Base-by-base conservation (phyloP, 2,113 vertebrate species). In the Sminthopsis crassicaudata region DNA sequence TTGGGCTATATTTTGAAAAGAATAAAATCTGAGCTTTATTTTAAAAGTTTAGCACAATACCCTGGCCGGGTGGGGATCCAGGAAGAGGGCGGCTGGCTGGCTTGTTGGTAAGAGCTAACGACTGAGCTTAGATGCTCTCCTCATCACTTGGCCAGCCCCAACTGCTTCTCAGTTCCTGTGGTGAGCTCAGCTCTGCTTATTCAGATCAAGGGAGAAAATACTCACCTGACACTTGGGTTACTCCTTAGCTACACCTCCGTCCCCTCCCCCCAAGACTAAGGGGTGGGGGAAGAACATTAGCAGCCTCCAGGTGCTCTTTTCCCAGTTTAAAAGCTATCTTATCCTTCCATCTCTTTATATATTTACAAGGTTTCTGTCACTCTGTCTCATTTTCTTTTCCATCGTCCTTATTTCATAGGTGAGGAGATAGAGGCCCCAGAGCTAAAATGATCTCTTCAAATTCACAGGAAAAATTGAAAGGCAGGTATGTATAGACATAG, bases 131-230 rank as follows among this genome's bases (percentile, higher is more conserved):
- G 51, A 24, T 0, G 0, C 42, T 1, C 89, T 93, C 94, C 90
- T 52, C 84, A 0, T 22, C 91, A 54, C 94, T 14, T 51, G 25
- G 93, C 3, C 16, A 25, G 96, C 57, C 94, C 91, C 94, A 95
- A 19, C 93, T 89, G 96, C 96, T 26, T 42, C 92, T 94, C 91
- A 48, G 91, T 93, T 97, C 94, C 91, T 53, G 95, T 93, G 76
- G 91, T 26, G 8, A 96, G 48, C 89, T 42, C 7, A 0, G 91
- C 50, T 76, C 51, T 53, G 26, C 24, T 50, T 3, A 1, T 30
- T 24, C 27, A 93, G 54, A 91, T 57, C 93, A 57, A 95, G 90
- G 88, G 50, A 89, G 60, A 54, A 46, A n/a, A 53, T 51, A 55
- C 52, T 0, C 60, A 46, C 22, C 89, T 8, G 8, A 67, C 11